Evolutionary conservation across 2,888 invertebrate species (phyloP).

Genomic region (Amphipyra tragopoginis): DNA sequence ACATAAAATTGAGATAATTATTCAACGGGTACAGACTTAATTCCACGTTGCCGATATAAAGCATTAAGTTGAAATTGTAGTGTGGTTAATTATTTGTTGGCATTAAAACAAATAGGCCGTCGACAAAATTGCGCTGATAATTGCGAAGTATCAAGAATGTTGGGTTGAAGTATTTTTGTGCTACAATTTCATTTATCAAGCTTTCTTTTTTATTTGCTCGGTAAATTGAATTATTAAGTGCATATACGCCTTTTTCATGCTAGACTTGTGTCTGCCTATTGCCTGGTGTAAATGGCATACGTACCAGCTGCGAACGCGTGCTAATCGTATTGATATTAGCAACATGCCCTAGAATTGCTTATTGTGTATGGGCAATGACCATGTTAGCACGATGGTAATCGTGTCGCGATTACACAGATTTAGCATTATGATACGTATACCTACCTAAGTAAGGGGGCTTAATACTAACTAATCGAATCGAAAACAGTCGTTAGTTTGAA

Average conservation of each 20-base stretch:
- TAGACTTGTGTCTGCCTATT: background rate
- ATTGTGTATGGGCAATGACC: background rate
- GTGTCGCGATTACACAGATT: no score
- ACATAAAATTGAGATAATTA: conserved; percentile 39
- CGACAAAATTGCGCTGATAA: conserved; percentile 57
- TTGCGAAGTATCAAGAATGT: conserved; percentile 51
- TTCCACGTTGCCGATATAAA: conserved; percentile 34
- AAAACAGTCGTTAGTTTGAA: no score
- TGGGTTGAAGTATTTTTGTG: conserved; percentile 32
- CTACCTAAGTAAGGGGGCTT: no score
- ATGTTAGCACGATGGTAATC: no score
- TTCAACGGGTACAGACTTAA: conserved; percentile 30
- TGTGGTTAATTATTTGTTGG: conserved; percentile 58
- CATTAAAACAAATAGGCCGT: conserved; percentile 57
- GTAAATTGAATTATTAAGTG: conserved; percentile 44
- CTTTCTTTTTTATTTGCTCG: conserved; percentile 12
- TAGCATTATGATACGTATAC: no score
- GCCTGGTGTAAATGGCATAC: background rate
- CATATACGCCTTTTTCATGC: background rate
- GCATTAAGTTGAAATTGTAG: conserved; percentile 51
- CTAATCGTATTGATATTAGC: conserved; percentile 1
- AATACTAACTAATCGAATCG: no score
- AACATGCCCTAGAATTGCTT: background rate
- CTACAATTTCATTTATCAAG: conserved; percentile 38
- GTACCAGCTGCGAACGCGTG: conserved; percentile 7